Evolutionary conservation across 2,797 vertebrate species (phyloP).

Genomic region (Gallinago stenura): DNA sequence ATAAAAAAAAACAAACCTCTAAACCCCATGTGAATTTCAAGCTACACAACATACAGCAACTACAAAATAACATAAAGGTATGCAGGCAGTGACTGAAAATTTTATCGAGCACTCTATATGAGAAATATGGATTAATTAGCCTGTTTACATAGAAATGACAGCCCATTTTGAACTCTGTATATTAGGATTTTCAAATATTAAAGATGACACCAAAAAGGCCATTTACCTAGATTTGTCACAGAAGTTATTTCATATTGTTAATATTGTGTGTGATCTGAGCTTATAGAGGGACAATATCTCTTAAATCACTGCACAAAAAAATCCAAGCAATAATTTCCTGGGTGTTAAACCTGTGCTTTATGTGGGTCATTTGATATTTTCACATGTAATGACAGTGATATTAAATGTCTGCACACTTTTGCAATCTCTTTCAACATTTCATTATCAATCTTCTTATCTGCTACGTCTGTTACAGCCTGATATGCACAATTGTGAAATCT

Average conservation of each 20-base stretch:
- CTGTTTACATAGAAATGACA: not conserved
- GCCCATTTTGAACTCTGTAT: not conserved
- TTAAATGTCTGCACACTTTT: not conserved
- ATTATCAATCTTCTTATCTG: not conserved
- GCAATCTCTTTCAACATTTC: not conserved
- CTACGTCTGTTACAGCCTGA: accelerated
- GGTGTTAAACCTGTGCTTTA: not conserved
- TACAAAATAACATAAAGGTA: not conserved
- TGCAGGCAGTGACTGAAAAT: not conserved
- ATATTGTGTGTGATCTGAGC: not conserved
- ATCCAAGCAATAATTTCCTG: not conserved
- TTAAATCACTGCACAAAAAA: not conserved
- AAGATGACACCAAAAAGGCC: not conserved
- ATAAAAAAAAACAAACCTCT: accelerated
- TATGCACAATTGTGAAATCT: not conserved
- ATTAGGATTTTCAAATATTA: not conserved
- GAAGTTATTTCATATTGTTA: not conserved
- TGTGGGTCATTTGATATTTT: not conserved
- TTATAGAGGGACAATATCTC: not conserved
- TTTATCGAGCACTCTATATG: accelerated
- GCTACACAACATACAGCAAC: accelerated
- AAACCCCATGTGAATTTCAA: not conserved
- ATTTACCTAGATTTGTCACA: not conserved
- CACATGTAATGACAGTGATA: not conserved
- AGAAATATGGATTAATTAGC: not conserved